phyloP scores from a whole-genome alignment of 2,113 vertebrate species.

The Erpornis zantholeuca region DNA sequence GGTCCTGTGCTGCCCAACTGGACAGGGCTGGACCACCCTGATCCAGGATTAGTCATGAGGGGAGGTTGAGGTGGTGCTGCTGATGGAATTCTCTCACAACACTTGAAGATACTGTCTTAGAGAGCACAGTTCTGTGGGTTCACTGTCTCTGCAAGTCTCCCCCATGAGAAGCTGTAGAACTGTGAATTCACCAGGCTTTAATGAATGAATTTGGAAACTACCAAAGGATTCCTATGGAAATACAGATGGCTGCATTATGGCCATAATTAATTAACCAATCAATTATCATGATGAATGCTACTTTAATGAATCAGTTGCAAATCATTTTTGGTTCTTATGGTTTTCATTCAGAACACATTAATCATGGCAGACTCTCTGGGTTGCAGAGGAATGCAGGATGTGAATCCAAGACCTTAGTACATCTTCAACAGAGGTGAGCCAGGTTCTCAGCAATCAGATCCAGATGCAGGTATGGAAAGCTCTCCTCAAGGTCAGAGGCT shows the following conservation, averaged over 20 bases:
- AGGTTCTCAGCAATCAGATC: background rate
- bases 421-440: conserved; percentile 5
- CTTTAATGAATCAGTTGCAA: conserved; percentile 75
- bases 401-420: conserved; percentile 19
- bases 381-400: conserved; percentile 41
- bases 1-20: background rate
- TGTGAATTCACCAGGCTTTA: conserved; percentile 13
- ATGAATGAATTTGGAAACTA: conserved; percentile 58
- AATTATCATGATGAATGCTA: conserved; percentile 75
- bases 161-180: background rate
- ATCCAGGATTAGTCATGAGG: background rate
- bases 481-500: background rate
- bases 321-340: conserved; percentile 69
- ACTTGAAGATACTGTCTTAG: background rate
- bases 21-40: background rate
- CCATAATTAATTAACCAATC: conserved; percentile 78
- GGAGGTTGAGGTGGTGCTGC: background rate
- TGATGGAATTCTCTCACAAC: background rate
- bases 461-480: conserved; percentile 13
- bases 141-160: rapidly evolving
- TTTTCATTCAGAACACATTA: conserved; percentile 71
- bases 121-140: background rate
- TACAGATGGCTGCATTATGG: conserved; percentile 32
- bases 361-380: conserved; percentile 58
- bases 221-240: conserved; percentile 65